Percentiles rank a stretch among this genome's conserved stretches.
Evolutionary conservation across 2,888 invertebrate genomes (phyloP).

Genomic region (Acronicta aceris): DNA sequence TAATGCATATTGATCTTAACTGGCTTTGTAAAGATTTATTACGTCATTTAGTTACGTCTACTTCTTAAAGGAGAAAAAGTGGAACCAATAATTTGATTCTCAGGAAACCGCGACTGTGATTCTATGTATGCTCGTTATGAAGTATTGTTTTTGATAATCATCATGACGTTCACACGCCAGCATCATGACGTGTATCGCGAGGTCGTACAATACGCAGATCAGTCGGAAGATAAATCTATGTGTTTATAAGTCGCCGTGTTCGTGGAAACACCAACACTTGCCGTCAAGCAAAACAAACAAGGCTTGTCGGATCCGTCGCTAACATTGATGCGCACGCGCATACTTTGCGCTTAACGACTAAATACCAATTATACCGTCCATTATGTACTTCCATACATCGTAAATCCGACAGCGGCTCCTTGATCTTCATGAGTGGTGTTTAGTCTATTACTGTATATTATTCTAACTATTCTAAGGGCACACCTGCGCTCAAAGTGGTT

Average conservation of each 20-base stretch:
- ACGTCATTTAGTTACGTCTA: too few species aligned
- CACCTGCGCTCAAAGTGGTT: constrained; percentile 36
- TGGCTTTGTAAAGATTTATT: too few species aligned
- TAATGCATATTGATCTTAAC: too few species aligned
- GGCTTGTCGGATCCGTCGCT: constrained; percentile 12
- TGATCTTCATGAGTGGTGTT: constrained; percentile 37
- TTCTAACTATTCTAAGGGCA: constrained; percentile 30
- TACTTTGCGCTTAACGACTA: constrained; percentile 54
- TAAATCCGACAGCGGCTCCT: constrained; percentile 48
- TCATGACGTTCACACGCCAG: constrained; percentile 19
- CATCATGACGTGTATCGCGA: constrained; percentile 29
- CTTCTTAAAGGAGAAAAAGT: too few species aligned
- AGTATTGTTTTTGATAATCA: constrained; percentile 17
- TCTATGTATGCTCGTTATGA: constrained; percentile 20
- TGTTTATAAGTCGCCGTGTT: constrained; percentile 53
- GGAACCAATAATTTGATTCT: constrained; percentile 9
- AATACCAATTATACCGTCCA: constrained; percentile 56
- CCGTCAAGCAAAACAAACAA: constrained; percentile 54
- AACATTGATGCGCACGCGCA: constrained; percentile 23
- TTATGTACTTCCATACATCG: constrained; percentile 53
- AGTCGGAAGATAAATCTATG: constrained; percentile 47
- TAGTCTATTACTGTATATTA: constrained; percentile 30
- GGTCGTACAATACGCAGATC: constrained; percentile 39
- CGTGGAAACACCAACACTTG: constrained; percentile 53
- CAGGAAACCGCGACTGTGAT: constrained; percentile 7